These are phyloP conservation scores for Aleadryas rufinucha DNA, from an alignment of 2,113 vertebrate genomes.

Conservation along the genomic window DNA sequence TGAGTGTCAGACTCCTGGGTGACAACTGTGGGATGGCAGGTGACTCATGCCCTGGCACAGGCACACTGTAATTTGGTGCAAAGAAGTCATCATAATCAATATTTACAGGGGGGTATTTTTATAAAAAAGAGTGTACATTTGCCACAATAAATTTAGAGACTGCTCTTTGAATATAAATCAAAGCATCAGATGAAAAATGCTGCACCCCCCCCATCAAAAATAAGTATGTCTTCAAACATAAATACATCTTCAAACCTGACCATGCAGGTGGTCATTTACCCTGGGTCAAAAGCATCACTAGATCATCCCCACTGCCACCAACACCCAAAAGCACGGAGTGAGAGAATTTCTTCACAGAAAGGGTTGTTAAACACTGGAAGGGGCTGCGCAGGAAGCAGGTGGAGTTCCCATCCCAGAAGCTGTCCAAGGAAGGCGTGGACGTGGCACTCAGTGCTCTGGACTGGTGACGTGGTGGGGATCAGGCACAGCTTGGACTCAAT, in stretches of 20 bases:
- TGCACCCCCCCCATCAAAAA: not conserved
- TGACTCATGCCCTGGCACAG: slow-evolving; percentile 10
- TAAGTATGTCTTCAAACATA: not conserved
- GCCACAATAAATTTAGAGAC: not conserved
- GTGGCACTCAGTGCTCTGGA: not conserved
- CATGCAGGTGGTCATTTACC: not conserved
- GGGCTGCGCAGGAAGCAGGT: not conserved
- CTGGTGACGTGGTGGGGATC: not conserved
- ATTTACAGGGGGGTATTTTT: slow-evolving; percentile 9
- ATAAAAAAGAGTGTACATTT: not conserved
- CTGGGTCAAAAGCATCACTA: not conserved
- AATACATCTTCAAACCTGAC: not conserved
- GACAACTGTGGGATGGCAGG: not conserved
- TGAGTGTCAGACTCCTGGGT: not conserved
- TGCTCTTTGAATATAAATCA: not conserved
- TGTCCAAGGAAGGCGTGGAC: not conserved
- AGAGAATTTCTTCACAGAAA: not conserved
- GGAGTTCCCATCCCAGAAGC: not conserved
- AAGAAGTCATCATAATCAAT: not conserved
- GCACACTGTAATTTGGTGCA: not conserved
- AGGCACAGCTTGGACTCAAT: rapidly evolving
- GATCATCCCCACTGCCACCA: not conserved
- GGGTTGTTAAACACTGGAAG: not conserved
- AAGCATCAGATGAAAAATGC: not conserved
- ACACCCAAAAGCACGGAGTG: rapidly evolving